Percentiles rank a stretch among this genome's conserved stretches.
phyloP scores from a whole-genome alignment of 2,113 vertebrate genomes.

The Colistium nudipinnis region DNA sequence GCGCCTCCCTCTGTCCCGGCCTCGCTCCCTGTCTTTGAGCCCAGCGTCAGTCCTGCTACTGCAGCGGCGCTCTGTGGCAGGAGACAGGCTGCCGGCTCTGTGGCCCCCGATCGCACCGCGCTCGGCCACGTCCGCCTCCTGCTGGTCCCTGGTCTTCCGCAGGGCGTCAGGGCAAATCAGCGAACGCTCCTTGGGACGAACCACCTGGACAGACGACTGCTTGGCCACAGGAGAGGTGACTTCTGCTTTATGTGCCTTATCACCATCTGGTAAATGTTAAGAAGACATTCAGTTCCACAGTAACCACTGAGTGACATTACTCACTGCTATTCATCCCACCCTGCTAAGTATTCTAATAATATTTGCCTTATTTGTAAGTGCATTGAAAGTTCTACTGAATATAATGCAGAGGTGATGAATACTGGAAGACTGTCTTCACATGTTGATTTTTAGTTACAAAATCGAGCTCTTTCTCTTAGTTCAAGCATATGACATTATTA shows the following conservation, averaged over 20 bases:
- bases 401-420: too few relatives aligned
- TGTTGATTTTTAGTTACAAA: too few relatives aligned
- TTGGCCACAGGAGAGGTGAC: slow-evolving; percentile 36
- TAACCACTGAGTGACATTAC: not conserved
- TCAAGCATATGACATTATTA: too few relatives aligned
- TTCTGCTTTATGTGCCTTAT: slow-evolving; percentile 66
- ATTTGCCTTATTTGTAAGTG: too few relatives aligned
- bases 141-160: slow-evolving; percentile 75
- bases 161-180: slow-evolving; percentile 59
- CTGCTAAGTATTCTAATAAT: too few relatives aligned
- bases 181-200: slow-evolving; percentile 89
- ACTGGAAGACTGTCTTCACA: too few relatives aligned
- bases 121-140: slow-evolving; percentile 51
- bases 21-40: slow-evolving; percentile 70
- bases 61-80: slow-evolving; percentile 56
- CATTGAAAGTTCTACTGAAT: too few relatives aligned
- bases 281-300: not conserved
- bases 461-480: too few relatives aligned
- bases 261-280: slow-evolving; percentile 69
- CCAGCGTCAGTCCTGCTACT: slow-evolving; percentile 59
- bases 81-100: slow-evolving; percentile 73
- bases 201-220: slow-evolving; percentile 80
- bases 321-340: too few relatives aligned
- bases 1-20: slow-evolving; percentile 81
- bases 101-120: slow-evolving; percentile 54